phyloP scores from a whole-genome alignment of 1,140 invertebrate genomes.

The Aphis craccivora region DNA sequence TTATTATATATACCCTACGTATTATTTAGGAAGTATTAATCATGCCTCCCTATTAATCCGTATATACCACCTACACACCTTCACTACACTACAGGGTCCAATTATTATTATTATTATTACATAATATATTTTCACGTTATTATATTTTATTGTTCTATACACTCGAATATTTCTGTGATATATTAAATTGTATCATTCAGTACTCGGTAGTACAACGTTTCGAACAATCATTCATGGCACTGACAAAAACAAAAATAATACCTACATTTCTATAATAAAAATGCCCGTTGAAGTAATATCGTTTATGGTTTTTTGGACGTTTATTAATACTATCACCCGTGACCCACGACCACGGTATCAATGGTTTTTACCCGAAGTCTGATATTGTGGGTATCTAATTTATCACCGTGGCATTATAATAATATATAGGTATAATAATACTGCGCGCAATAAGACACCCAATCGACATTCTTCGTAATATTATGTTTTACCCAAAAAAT shows the following conservation, averaged over 20 bases:
- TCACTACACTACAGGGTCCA: conserved; percentile 28
- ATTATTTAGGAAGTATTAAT: background rate
- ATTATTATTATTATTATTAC: conserved; percentile 10
- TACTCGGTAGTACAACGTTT: background rate
- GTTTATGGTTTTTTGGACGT: background rate
- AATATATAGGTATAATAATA: background rate
- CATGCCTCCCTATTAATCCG: background rate
- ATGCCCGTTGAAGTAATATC: background rate
- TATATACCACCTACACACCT: background rate
- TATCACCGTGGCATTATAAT: background rate
- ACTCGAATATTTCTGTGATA: conserved; percentile 36
- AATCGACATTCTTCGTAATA: background rate
- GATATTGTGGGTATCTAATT: background rate
- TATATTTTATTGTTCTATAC: conserved; percentile 6
- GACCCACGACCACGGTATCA: background rate
- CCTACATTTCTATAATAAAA: background rate
- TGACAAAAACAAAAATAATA: conserved; percentile 2
- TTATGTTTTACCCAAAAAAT: background rate
- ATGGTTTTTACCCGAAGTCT: background rate
- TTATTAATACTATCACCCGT: conserved; percentile 8
- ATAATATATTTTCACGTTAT: background rate
- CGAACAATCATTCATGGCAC: background rate
- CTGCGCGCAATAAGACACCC: background rate
- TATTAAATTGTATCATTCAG: conserved; percentile 19
- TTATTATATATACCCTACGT: background rate